Evolutionary conservation across 2,113 vertebrate genomes (phyloP), one percentile per base, ranked within the genome.

Genomic region (Myotis davidii): DNA sequence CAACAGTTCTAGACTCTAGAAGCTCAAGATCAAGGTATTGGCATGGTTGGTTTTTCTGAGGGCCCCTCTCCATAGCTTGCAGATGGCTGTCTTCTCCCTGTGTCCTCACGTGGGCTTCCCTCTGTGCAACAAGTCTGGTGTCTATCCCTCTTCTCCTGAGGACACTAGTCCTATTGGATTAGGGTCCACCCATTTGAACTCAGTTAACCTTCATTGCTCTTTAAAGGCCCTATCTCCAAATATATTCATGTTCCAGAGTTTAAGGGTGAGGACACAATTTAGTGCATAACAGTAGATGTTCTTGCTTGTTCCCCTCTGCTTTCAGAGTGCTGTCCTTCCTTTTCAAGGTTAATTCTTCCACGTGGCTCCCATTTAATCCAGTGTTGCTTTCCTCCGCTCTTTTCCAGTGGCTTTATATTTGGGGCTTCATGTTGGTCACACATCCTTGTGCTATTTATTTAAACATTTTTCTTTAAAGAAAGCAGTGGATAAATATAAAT

Each of bases 381-480:
- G 27, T 50, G 16, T 50, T 45, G 59, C 18, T 45, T 67, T 82
- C 21, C 3, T 42, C 18, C 9, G 23, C 4, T 88, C 69, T 90
- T 76, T 86, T 37, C 77, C 25, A 21, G 56, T 52, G 52, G 13
- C 27, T 93, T 91, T 16, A 48, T 70, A 83, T 39, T 88, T 72
- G 23, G 54, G 56, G 25, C 3, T 85, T 74, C 16, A 39, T 8
- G 18, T 88, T 25, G 10, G 23, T 73, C 27, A 11, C 42, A 73
- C 42, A 9, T 83, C 37, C 17, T 95, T 82, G 29, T 34, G 29
- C 39, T 74, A 25, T 37, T 64, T 72, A 54, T 27, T 82, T 21
- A 74, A 83, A 73, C 5, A 42, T 29, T 96, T 65, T 42, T 85
- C 48, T 88, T 85, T 23, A 34, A 89, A 88, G 72, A 81, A 91